These are phyloP conservation scores for Mirounga angustirostris DNA, from an alignment of 2,113 vertebrate genomes.

Conservation along the genomic window DNA sequence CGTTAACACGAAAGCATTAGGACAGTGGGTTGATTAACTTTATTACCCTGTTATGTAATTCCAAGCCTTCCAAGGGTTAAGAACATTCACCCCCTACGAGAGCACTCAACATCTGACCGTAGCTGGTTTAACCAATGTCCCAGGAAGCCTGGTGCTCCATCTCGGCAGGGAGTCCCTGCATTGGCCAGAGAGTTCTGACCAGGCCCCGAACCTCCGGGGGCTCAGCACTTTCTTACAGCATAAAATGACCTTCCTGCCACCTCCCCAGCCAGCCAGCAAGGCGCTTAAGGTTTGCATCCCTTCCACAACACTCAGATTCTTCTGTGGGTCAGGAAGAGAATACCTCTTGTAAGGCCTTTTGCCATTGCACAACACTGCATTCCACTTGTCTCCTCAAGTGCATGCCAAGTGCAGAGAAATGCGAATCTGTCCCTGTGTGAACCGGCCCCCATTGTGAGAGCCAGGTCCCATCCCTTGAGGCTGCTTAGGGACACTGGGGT, in stretches of 20 bases:
- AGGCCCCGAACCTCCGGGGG: no score
- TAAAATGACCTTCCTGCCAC: neutral
- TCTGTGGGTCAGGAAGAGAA: neutral
- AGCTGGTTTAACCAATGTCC: neutral
- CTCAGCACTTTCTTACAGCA: neutral
- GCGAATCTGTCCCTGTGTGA: neutral
- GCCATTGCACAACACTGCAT: neutral
- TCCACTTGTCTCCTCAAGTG: neutral
- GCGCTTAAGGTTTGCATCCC: neutral
- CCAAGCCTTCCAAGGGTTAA: neutral
- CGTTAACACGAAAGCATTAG: no score
- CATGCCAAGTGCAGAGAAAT: neutral
- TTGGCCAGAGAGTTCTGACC: neutral
- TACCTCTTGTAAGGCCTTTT: neutral
- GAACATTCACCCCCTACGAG: neutral
- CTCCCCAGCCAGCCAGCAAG: neutral
- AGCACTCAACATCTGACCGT: accelerated
- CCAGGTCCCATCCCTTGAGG: neutral
- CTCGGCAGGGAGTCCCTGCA: accelerated
- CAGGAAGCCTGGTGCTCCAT: neutral
- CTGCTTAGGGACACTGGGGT: neutral
- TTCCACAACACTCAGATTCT: neutral
- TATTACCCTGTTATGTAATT: neutral
- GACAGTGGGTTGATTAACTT: neutral
- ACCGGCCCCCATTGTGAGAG: neutral